Conservation (phyloP, 53 echinoderm and acorn worm genomes). For the Stichopus horrens region DNA sequence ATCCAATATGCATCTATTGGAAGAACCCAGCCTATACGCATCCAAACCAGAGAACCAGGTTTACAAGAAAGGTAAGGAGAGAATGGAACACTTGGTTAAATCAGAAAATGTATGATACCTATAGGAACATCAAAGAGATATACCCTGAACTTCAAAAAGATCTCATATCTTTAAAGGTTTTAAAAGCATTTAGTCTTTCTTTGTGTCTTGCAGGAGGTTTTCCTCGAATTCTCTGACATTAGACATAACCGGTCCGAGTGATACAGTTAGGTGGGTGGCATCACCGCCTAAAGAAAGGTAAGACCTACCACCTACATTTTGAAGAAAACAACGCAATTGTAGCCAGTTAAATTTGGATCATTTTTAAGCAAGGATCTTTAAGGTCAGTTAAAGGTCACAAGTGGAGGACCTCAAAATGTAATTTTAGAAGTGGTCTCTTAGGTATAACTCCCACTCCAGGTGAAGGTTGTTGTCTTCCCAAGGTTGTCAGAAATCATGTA, state of each 20-base stretch:
- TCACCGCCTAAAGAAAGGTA: slow-evolving; percentile 98
- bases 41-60: slow-evolving; percentile 68
- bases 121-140: slow-evolving; percentile 75
- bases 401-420: no score
- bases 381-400: no score
- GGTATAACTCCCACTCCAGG: no score
- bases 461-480: no score
- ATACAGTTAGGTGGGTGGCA: slow-evolving; percentile 76
- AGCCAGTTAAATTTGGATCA: no score
- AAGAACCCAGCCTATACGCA: slow-evolving; percentile 87
- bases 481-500: no score
- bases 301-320: not conserved
- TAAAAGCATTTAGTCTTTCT: not conserved
- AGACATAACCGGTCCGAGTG: slow-evolving; percentile 79
- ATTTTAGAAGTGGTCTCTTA: no score
- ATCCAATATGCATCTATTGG: slow-evolving; percentile 73
- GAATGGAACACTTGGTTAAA: not conserved
- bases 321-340: no score
- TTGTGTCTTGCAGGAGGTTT: slow-evolving; percentile 61
- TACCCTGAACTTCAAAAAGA: slow-evolving; percentile 65
- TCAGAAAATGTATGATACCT: slow-evolving; percentile 58
- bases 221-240: slow-evolving; percentile 85
- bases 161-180: slow-evolving; percentile 75
- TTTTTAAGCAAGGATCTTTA: no score
- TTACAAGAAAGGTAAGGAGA: slow-evolving; percentile 84